These are phyloP conservation scores for Pristionchus mayeri DNA, from an alignment of 2,888 invertebrate genomes.

Conservation along the genomic window DNA sequence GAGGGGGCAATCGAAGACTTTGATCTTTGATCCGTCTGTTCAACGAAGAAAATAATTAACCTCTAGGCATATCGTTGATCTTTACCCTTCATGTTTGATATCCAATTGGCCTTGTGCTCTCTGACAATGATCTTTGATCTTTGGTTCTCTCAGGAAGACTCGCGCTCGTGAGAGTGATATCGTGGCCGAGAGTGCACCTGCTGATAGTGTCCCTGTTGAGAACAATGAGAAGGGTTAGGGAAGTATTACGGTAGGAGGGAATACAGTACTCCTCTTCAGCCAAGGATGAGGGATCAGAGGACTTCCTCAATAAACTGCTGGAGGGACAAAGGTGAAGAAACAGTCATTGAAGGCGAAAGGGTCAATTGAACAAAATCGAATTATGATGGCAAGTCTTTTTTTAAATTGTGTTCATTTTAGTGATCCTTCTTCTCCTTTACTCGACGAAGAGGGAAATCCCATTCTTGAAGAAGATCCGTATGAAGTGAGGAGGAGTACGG, in stretches of 20 bases:
- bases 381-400: no score
- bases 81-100: no score
- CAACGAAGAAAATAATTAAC: no score
- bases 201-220: background rate
- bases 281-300: constrained; percentile 11
- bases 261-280: no score
- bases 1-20: no score
- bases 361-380: no score
- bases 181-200: background rate
- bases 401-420: no score
- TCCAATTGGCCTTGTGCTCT: no score
- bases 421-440: background rate
- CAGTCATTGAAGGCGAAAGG: no score
- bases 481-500: background rate
- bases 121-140: background rate
- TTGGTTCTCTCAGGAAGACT: background rate
- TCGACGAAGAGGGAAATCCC: constrained; percentile 3
- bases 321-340: background rate
- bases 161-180: background rate
- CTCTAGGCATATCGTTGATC: no score
- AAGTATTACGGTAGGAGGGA: no score
- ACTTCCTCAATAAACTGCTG: background rate
- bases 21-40: background rate
- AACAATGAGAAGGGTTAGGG: background rate
- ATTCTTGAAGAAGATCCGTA: background rate